phyloP scores from a whole-genome alignment of 2,113 vertebrate genomes.

The Perccottus glenii region DNA sequence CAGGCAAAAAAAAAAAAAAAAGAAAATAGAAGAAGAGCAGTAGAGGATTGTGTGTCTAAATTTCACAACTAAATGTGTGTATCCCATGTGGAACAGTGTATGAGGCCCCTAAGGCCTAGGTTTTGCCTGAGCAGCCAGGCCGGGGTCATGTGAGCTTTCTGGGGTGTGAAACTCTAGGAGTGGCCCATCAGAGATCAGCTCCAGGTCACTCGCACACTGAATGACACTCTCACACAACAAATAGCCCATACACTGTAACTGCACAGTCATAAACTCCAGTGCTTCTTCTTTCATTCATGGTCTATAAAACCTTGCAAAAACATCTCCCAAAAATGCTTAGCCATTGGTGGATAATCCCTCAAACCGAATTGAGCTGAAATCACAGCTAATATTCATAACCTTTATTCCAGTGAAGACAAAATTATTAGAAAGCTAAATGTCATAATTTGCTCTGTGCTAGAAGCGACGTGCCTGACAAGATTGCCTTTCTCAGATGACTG shows the following conservation, averaged over 20 bases:
- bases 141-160: constrained; percentile 82
- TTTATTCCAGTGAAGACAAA: constrained; percentile 39
- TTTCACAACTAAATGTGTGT: constrained; percentile 64
- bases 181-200: constrained; percentile 84
- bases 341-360: constrained; percentile 79
- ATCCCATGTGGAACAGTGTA: constrained; percentile 82
- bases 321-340: constrained; percentile 86
- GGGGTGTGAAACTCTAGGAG: constrained; percentile 86
- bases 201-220: constrained; percentile 85
- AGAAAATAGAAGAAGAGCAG: constrained; percentile 14
- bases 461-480: constrained; percentile 56
- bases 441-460: constrained; percentile 49
- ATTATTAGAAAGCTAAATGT: constrained; percentile 61
- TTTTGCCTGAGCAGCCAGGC: constrained; percentile 86
- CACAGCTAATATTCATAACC: constrained; percentile 67
- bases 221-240: constrained; percentile 74
- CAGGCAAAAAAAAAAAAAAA: constrained; percentile 14
- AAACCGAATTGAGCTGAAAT: constrained; percentile 82
- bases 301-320: constrained; percentile 86
- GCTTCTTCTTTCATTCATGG: constrained; percentile 82
- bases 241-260: constrained; percentile 79
- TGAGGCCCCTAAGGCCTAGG: constrained; percentile 85
- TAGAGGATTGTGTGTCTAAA: constrained; percentile 39
- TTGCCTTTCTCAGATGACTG: constrained; percentile 81
- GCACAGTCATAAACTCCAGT: constrained; percentile 79